Evolutionary conservation across 2,113 vertebrate genomes (phyloP).

Genomic region (Leptobrachium leishanense): DNA sequence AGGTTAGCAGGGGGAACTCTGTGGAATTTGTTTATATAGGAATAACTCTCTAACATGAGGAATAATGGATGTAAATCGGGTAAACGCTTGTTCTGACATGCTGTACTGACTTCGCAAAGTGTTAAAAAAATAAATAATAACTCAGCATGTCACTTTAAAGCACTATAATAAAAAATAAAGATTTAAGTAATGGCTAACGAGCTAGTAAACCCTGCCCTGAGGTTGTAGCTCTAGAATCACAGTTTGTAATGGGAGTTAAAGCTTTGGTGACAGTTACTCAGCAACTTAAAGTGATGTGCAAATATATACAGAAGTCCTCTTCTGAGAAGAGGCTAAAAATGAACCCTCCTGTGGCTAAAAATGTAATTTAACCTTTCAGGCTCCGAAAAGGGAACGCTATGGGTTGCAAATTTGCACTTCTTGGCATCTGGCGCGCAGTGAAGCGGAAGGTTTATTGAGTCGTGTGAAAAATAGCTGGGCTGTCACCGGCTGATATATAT

Average conservation of each 20-base stretch:
- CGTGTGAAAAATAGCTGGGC: slow-evolving; percentile 39
- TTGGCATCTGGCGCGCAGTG: not conserved
- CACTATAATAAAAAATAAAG: no score
- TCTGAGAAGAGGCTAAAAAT: slow-evolving; percentile 45
- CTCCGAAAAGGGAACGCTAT: slow-evolving; percentile 8
- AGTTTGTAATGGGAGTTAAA: slow-evolving; percentile 8
- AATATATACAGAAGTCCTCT: slow-evolving; percentile 16
- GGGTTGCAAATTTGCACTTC: not conserved
- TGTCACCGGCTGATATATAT: slow-evolving; percentile 39
- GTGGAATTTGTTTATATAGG: no score
- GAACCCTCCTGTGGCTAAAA: slow-evolving; percentile 35
- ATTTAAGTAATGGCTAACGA: no score
- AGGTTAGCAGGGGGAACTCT: no score
- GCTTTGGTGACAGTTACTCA: slow-evolving; percentile 25
- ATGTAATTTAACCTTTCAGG: slow-evolving; percentile 23
- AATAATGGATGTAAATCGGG: no score
- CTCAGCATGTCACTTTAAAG: no score
- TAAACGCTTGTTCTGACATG: no score
- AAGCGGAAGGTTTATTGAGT: slow-evolving; percentile 9
- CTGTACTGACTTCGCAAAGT: no score
- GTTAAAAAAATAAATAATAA: no score
- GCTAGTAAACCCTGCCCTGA: no score
- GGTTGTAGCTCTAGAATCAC: not conserved
- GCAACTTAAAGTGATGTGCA: not conserved
- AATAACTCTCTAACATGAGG: no score